Evolutionary conservation across 2,113 vertebrate species (phyloP), one percentile per base, ranked within the genome.

Genomic region (Rhineura floridana): DNA sequence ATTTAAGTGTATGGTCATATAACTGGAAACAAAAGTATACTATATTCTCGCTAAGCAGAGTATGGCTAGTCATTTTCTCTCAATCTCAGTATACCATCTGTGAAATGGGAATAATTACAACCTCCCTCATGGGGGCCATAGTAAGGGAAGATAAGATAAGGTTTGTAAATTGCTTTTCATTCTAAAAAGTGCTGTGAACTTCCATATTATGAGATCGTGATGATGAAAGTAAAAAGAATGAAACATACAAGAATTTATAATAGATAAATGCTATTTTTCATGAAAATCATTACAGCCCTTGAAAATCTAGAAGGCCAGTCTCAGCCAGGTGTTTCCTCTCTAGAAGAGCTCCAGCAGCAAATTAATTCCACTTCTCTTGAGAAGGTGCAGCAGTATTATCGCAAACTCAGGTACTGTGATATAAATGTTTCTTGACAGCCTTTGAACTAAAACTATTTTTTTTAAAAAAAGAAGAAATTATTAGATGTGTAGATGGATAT

Each of bases 321-420:
- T 33, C 95, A 97, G 87, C 95, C 97, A 88, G 97, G 97, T 83
- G 96, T 93, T 70, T 95, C 91, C 55, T 79, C 89, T 1, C 94
- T 96, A 92, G 98, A 99, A 90, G 98, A 99, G 86, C 94, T 99
- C 90, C 98, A 98, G 92, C 98, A 99, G 95, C 97, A 98, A 90
- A 98, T 98, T 90, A 99, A 99, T 5, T 94, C 96, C 1, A 84
- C 97, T 86, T 98, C 98, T 12, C 97, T 99, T 39, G 98, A 98
- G 96, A 99, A 98, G 95, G 98, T 98, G 88, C 98, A 99, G 93
- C 97, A 97, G 89, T 99, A 99, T 94, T 99, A 99, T 96, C 98
- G 98, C 80, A 98, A 96, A 95, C 98, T 99, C 97, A 98, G 99
- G 99, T 99, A 95, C 81, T 77, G 86, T 90, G 1, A 44, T 19